A percentile compares a stretch with the other conserved stretches of the same genome.
phyloP scores from a whole-genome alignment of 2,888 invertebrate genomes.

The Drosophila mimetica region DNA sequence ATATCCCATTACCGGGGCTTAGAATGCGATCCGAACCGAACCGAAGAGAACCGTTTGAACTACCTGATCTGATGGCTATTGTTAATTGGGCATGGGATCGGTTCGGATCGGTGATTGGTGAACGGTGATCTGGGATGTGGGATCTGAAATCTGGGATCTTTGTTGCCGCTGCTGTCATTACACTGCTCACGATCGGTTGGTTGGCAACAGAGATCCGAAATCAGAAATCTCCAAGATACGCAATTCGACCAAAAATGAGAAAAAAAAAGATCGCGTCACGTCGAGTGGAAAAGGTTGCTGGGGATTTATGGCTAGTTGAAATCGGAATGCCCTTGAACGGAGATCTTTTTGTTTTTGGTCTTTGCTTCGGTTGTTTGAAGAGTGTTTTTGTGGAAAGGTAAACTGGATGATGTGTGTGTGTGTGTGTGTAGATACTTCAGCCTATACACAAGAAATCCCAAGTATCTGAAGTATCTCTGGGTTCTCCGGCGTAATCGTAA shows the following conservation, averaged over 20 bases:
- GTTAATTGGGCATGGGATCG: constrained; percentile 14
- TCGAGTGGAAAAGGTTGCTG: constrained; percentile 44
- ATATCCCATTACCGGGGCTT: constrained; percentile 49
- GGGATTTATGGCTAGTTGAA: constrained; percentile 48
- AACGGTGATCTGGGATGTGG: background rate
- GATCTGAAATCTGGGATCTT: constrained; percentile 7
- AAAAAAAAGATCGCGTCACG: constrained; percentile 34
- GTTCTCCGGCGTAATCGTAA: constrained; percentile 20
- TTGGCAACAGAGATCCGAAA: constrained; percentile 35
- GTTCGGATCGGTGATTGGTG: background rate
- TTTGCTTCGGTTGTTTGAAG: constrained; percentile 26
- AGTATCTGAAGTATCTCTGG: constrained; percentile 29
- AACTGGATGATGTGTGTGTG: constrained; percentile 3
- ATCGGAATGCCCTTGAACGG: constrained; percentile 52
- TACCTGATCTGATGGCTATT: constrained; percentile 38
- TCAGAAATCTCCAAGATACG: constrained; percentile 32
- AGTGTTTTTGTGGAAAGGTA: constrained; percentile 38
- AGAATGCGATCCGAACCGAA: background rate
- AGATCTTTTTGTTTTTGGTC: constrained; percentile 22
- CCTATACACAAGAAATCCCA: background rate
- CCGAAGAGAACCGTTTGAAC: background rate
- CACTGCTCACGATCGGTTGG: constrained; percentile 28
- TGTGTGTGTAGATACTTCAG: constrained; percentile 8
- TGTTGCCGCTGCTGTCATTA: constrained; percentile 18
- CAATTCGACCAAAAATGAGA: constrained; percentile 12